Conservation (phyloP, 37 sponge, comb jelly and placozoan species). For the Cliona cf. orientalis region DNA sequence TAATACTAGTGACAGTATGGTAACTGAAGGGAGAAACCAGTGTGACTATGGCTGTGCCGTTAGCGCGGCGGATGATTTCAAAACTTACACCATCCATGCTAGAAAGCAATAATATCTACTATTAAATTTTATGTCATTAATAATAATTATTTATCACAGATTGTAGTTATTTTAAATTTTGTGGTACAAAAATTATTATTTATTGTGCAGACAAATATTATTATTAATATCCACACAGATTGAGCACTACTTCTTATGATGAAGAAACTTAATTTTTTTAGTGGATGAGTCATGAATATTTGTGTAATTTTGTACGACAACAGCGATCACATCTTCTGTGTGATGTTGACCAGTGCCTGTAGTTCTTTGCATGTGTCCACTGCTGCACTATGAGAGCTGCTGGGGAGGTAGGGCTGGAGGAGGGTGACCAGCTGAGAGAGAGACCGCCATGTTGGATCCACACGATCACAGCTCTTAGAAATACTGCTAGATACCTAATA, state of each 20-base stretch:
- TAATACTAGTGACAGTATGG: too few species aligned
- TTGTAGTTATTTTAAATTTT: background rate
- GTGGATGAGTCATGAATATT: too few species aligned
- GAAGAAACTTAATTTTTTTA: too few species aligned
- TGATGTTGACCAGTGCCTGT: background rate
- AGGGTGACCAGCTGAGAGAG: conserved; percentile 32
- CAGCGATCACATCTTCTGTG: background rate
- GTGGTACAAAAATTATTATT: background rate
- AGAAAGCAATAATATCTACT: background rate
- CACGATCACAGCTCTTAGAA: background rate
- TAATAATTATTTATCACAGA: background rate
- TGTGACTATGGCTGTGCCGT: background rate
- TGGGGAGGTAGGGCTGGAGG: conserved; percentile 28
- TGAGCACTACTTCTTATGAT: too few species aligned
- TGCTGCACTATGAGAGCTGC: background rate
- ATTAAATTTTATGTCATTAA: background rate
- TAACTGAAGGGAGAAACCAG: background rate
- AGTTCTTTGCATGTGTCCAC: background rate
- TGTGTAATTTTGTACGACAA: too few species aligned
- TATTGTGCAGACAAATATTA: too few species aligned
- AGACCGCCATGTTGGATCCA: conserved; percentile 31
- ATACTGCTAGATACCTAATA: conserved; percentile 8
- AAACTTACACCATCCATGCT: conserved; percentile 36
- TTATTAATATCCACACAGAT: too few species aligned
- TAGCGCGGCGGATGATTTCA: conserved; percentile 68